Base-by-base conservation (phyloP, 2,113 vertebrate genomes). In the Cettia cetti region DNA sequence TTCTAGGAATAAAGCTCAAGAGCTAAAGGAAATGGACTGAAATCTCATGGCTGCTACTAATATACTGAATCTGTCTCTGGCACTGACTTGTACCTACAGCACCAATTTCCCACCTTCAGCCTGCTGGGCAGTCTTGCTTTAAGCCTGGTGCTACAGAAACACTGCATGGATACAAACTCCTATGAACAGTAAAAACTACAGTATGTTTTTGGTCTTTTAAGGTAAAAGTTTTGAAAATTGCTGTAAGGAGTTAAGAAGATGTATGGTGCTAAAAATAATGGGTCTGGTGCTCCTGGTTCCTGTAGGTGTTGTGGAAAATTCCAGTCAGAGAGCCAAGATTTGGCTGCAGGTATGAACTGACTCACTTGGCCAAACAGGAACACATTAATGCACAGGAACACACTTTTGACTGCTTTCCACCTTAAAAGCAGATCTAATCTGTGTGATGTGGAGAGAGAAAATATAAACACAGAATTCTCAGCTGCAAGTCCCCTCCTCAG, bases 381-480 rank as follows among this genome's bases (percentile, higher is more conserved):
- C 60, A 65, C 49, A 60, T 52, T 71, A 77, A 90, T 30, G 49
- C 66, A 90, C 7, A 57, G 85, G 57, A 90, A 61, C 54, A 83
- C 54, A 35, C 35, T 91, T 92, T 33, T 44, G 74, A 57, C 35
- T 63, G 64, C 65, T 68, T 96, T 94, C 88, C 87, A 90, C 76
- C 86, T 94, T 96, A 96, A 90, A 86, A 96, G 57, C 72, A 75
- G 64, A 94, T 78, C 64, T 92, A 68, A 93, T 94, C 88, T 78
- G 53, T 75, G 52, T 39, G 52, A 81, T 86, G 86, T 45, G 60
- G 60, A 90, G 76, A 82, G 77, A 83, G 53, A 81, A 95, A 96
- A 92, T 39, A 90, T 14, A 90, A 94, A 68, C 92, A 89, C 23
- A 60, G 45, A 0, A 0, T 71, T 92, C 72, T 75, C 92, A 96